Base-by-base conservation (phyloP, 35 echinoderm and acorn worm species). In the Apostichopus parvimensis region DNA sequence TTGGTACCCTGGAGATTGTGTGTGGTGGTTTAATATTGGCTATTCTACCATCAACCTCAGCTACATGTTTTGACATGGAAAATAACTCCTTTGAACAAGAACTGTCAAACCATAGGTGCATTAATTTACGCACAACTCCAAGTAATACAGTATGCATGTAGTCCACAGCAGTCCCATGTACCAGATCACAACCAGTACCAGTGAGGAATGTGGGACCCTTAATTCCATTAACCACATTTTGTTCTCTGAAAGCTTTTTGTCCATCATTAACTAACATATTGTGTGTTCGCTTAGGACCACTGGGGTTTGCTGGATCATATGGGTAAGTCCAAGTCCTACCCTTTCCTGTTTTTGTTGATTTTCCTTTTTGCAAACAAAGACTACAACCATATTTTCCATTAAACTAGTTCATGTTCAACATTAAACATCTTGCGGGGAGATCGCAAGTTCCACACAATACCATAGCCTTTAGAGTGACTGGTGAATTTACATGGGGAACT, bases 111-210 rank as follows among this genome's bases (percentile, higher is more conserved):
- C 92, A 93, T 11, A 93, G 54, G 53, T 23, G 77, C 14, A 90
- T 55, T 78, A 93, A 78, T 62, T 64, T 59, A 24, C 76, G 77
- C 5, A 71, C 57, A 25, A 93, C 18, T 23, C 77, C 92, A 17
- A 89, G 59, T 53, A 84, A 55, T 12, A 93, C 86, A 57, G 21
- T 23, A 90, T 93, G 92, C 92, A 93, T 88, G 23, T 90, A 93
- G 73, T 93, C 86, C 21, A 90, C 34, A 55, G 64, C 92, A 76
- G 86, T 89, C 6, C 92, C 92, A 62, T 22, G 6, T 54, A 93
- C 73, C 18, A 92, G 2, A 75, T 92, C 91, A 25, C 14, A n/a
- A 6, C 20, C 66, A 24, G 26, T 20, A 75, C 62, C 73, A 60
- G 62, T 7, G 17, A 90, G 45, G 57, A 57, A 90, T 90, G 87